A percentile compares a stretch with the other conserved stretches of the same genome.
Conservation (phyloP, 30 jellyfish, hydroid and myxozoan genomes). For the Hydra vulgaris region DNA sequence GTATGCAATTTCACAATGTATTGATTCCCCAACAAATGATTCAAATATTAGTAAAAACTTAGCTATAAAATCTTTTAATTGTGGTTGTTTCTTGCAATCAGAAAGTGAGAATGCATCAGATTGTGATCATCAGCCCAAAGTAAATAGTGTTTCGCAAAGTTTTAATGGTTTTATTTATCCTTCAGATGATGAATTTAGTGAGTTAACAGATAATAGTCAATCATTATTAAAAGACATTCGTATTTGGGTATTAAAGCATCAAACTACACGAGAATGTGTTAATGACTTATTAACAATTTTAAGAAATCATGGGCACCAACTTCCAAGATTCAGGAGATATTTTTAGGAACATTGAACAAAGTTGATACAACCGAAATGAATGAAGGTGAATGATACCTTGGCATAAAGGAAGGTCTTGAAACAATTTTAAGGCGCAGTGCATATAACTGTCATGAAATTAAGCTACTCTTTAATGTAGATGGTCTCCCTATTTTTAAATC, state of each 20-base stretch:
- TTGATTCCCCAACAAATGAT: not conserved
- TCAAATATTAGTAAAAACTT: not conserved
- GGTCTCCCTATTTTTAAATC: constrained; percentile 20
- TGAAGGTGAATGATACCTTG: not conserved
- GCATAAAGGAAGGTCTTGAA: not conserved
- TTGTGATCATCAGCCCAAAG: not conserved
- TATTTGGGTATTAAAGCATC: not conserved
- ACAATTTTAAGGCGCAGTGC: not conserved
- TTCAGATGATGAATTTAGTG: not conserved
- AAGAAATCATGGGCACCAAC: not conserved
- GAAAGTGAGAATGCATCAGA: not conserved
- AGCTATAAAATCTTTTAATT: not conserved
- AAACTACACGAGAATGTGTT: not conserved
- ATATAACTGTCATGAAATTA: not conserved
- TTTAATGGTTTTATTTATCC: not conserved
- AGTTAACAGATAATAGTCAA: not conserved
- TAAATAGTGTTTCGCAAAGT: not conserved
- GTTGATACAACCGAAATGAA: not conserved
- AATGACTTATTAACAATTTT: not conserved
- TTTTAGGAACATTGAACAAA: not conserved
- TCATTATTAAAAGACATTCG: not conserved
- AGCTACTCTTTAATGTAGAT: constrained; percentile 11
- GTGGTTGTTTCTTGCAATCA: not conserved
- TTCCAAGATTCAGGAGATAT: not conserved
- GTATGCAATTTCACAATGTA: not conserved